Evolutionary conservation across 2,113 vertebrate species (phyloP).

Genomic region (Ascaphus truei): DNA sequence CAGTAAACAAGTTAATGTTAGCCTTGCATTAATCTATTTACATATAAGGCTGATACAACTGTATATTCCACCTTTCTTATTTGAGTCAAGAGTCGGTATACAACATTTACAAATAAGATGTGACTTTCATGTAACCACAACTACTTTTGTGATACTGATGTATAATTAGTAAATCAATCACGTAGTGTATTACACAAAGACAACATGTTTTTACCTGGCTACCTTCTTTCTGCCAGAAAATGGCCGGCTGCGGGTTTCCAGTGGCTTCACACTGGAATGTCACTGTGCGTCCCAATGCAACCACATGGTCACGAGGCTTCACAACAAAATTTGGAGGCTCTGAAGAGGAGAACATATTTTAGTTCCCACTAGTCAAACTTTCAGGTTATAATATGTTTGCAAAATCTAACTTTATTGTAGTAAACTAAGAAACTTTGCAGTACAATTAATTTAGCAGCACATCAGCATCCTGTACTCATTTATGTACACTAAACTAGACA

Average conservation of each 20-base stretch:
- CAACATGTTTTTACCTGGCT: conserved; percentile 78
- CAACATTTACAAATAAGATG: neutral
- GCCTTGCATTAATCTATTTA: neutral
- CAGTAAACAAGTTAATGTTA: neutral
- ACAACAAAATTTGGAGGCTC: conserved; percentile 93
- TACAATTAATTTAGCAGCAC: no score
- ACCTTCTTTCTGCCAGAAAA: conserved; percentile 95
- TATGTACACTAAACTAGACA: conserved; percentile 32
- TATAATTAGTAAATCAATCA: neutral
- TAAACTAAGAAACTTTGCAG: no score
- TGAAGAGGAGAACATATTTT: conserved; percentile 47
- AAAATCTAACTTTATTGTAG: no score
- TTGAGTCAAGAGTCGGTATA: neutral
- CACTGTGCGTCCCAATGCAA: conserved; percentile 87
- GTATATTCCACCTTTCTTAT: neutral
- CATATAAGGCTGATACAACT: neutral
- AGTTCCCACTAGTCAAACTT: neutral
- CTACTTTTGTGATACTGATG: neutral
- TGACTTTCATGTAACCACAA: neutral
- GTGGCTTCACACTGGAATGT: conserved; percentile 97
- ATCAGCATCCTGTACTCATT: neutral
- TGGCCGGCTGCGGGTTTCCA: conserved; percentile 95
- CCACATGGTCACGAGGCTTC: conserved; percentile 92
- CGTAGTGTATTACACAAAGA: neutral
- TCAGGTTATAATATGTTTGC: no score